phyloP scores from a whole-genome alignment of 2,113 vertebrate genomes.

The Gasterosteus nipponicus region DNA sequence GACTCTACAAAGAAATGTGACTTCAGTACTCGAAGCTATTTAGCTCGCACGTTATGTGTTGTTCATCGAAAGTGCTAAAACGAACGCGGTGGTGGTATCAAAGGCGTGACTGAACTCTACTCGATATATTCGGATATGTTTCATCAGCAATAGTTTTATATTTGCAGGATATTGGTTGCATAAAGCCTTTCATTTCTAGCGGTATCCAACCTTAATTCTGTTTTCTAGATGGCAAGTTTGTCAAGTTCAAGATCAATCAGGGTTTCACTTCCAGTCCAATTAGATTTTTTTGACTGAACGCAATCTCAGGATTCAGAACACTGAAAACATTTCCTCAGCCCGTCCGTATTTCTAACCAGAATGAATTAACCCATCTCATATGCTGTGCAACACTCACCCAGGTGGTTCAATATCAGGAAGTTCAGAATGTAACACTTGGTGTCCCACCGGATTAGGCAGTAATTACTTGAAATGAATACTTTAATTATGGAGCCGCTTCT shows the following conservation, averaged over 20 bases:
- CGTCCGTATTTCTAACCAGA: constrained; percentile 16
- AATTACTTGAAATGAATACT: constrained; percentile 84
- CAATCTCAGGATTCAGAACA: background rate
- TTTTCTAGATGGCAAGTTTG: background rate
- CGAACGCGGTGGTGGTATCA: too few species aligned
- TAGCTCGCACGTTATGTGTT: too few species aligned
- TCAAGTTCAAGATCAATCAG: background rate
- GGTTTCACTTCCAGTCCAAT: background rate
- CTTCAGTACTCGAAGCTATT: too few species aligned
- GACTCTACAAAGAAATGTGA: background rate
- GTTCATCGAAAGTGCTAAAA: too few species aligned
- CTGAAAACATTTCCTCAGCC: background rate
- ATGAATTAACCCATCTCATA: constrained; percentile 52
- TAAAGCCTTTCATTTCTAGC: background rate
- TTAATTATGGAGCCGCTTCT: constrained; percentile 80
- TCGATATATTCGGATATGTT: background rate
- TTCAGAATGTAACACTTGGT: constrained; percentile 74
- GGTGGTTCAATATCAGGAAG: constrained; percentile 79
- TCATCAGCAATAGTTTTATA: background rate
- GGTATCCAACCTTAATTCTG: background rate
- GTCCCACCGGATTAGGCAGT: constrained; percentile 76
- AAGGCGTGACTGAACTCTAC: background rate
- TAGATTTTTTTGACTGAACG: background rate
- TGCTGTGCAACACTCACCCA: constrained; percentile 58
- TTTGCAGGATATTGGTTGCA: background rate